Base-by-base conservation (phyloP, 2,888 invertebrate species). In the Cheilosia pagana region DNA sequence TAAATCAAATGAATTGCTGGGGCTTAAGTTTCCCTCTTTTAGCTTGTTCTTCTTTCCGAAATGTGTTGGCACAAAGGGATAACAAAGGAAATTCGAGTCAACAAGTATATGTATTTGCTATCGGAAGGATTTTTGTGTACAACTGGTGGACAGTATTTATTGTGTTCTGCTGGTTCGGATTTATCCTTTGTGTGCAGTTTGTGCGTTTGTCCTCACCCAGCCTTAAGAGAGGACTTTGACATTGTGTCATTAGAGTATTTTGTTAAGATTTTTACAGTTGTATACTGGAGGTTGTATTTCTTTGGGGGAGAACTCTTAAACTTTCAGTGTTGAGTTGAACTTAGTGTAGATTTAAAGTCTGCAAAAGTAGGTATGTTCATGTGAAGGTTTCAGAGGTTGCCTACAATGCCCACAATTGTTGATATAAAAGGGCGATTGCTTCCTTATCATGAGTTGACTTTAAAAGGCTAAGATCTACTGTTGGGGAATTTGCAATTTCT, bases 1-100 rank as follows among this genome's bases (percentile, higher is more conserved):
- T 82, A 77, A 82, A 82, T 77, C 65, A 67, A 82, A 82, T 68
- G 77, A 82, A 82, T 82, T 77, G 82, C 72, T 50, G 48, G 45
- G 71, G 71, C 77, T 60, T 55, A 53, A 77, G 60, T 65, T 72
- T 63, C 59, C 52, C 48, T 62, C 68, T 50, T 50, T 35, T 10
- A 4, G 31, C 10, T 39, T 43, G 12, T 39, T 48, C 16, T 39
- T 25, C 10, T n/a, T 14, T 19, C 19, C n/a, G 21, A 43, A 71
- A 43, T 43, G 23, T 62, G 16, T 60, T 60, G 28, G n/a, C 50
- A 19, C 52, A 41, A 31, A 48, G 65, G 25, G 43, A 68, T 63
- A 68, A 81, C 75, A 81, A 76, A 70, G 76, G 63, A 81, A 65
- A 81, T 77, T 77, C 57, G 77, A 72, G 77, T 77, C 82, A 82